A percentile compares a stretch with the other conserved stretches of the same genome.
Conservation (phyloP, 2,888 invertebrate genomes). For the Thera britannica region DNA sequence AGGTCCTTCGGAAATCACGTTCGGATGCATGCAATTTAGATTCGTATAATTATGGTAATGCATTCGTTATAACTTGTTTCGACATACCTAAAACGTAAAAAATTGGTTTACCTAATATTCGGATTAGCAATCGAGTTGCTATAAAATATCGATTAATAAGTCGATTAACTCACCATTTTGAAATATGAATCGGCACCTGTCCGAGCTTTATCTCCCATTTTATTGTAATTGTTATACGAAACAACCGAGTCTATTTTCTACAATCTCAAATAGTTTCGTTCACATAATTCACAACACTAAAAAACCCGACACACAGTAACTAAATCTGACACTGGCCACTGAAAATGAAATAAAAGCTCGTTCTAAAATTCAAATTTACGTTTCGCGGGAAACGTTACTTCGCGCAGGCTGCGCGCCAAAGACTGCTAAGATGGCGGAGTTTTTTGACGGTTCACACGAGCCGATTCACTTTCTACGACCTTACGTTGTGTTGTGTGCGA, state of each 20-base stretch:
- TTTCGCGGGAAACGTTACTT: slow-evolving; percentile 77
- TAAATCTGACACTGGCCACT: slow-evolving; percentile 60
- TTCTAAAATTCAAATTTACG: slow-evolving; percentile 64
- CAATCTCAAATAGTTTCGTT: slow-evolving; percentile 62
- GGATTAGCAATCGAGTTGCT: not conserved
- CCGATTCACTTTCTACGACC: slow-evolving; percentile 85
- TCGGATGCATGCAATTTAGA: slow-evolving; percentile 38
- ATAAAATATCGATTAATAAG: not conserved
- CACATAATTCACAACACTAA: slow-evolving; percentile 77
- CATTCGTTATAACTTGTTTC: slow-evolving; percentile 46
- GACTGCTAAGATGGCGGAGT: slow-evolving; percentile 82
- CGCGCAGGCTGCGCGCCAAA: slow-evolving; percentile 75
- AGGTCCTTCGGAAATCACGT: slow-evolving; percentile 47
- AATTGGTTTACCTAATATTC: not conserved
- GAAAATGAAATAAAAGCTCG: slow-evolving; percentile 53
- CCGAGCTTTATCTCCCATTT: slow-evolving; percentile 74
- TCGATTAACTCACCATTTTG: slow-evolving; percentile 72
- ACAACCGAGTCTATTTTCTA: slow-evolving; percentile 47
- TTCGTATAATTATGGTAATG: slow-evolving; percentile 47
- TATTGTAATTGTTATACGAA: slow-evolving; percentile 44
- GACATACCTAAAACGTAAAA: slow-evolving; percentile 35
- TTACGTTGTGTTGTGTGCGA: slow-evolving; percentile 81
- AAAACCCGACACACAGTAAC: slow-evolving; percentile 54
- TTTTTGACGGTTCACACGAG: slow-evolving; percentile 84
- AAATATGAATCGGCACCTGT: slow-evolving; percentile 61